These are phyloP conservation scores for Terrapene triunguis DNA, from an alignment of 2,113 vertebrate genomes.

Conservation along the genomic window DNA sequence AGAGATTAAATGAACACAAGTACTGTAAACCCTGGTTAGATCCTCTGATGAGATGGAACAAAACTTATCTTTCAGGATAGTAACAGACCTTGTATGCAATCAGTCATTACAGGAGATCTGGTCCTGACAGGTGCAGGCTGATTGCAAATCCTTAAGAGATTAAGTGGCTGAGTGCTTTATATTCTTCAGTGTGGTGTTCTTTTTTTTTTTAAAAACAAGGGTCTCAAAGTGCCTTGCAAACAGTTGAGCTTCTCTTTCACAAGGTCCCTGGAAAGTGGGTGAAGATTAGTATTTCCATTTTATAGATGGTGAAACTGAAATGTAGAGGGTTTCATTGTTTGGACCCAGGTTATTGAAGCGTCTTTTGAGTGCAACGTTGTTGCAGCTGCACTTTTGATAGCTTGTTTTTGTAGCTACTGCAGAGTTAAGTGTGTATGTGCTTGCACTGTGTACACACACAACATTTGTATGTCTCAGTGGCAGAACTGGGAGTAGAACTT, in stretches of 20 bases:
- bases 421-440: rapidly evolving
- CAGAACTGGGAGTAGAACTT: not conserved
- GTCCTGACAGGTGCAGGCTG: rapidly evolving
- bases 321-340: rapidly evolving
- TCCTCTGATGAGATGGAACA: not conserved
- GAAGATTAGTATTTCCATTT: not conserved
- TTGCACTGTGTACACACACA: rapidly evolving
- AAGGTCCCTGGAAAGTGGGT: not conserved
- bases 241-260: not conserved
- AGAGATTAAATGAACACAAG: not conserved
- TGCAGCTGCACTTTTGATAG: conserved; percentile 32
- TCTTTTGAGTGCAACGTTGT: not conserved
- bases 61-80: not conserved
- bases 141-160: rapidly evolving
- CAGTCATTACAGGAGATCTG: rapidly evolving
- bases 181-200: rapidly evolving
- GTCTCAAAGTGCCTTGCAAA: rapidly evolving
- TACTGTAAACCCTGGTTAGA: not conserved
- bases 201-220: rapidly evolving
- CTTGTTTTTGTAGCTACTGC: conserved; percentile 12
- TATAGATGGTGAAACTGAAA: rapidly evolving
- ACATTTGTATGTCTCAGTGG: not conserved
- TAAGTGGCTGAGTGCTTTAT: not conserved
- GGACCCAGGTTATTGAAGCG: not conserved
- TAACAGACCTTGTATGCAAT: rapidly evolving